phyloP scores from a whole-genome alignment of 2,113 vertebrate genomes.

The Coptodon rendalli region DNA sequence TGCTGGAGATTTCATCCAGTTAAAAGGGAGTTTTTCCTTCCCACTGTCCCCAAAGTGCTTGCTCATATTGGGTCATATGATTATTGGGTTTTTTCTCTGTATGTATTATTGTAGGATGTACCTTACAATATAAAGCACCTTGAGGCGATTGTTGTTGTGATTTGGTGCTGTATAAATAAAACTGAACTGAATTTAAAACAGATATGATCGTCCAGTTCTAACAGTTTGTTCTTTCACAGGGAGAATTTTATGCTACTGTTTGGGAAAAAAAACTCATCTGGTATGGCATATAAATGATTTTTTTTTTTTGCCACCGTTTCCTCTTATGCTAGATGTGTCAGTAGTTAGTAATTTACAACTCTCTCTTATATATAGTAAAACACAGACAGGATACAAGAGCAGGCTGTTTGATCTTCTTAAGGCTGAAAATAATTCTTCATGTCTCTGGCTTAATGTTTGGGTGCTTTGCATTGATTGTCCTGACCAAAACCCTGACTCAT shows the following conservation, averaged over 20 bases:
- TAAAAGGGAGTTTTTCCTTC: not conserved
- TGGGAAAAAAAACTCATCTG: not conserved
- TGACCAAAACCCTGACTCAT: not conserved
- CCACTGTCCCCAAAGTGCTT: not conserved
- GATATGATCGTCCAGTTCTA: not conserved
- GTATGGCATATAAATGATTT: not conserved
- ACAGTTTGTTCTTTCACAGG: not conserved
- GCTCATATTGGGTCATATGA: not conserved
- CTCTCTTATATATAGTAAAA: not conserved
- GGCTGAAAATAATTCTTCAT: not conserved
- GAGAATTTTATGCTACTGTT: not conserved
- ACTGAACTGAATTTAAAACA: not conserved
- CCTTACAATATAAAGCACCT: not conserved
- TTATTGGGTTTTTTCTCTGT: not conserved
- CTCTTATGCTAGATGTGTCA: not conserved
- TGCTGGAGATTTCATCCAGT: fast-evolving
- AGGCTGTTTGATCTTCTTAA: not conserved
- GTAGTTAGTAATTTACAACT: not conserved
- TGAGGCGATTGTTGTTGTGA: not conserved
- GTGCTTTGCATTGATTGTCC: not conserved
- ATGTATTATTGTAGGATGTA: not conserved
- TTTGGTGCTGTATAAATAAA: not conserved
- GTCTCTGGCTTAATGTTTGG: not conserved
- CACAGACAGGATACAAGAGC: not conserved
- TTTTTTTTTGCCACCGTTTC: fast-evolving